Evolutionary conservation across 2,797 vertebrate genomes (phyloP), one percentile per base, ranked within the genome.

Genomic region (Crax fasciolata): DNA sequence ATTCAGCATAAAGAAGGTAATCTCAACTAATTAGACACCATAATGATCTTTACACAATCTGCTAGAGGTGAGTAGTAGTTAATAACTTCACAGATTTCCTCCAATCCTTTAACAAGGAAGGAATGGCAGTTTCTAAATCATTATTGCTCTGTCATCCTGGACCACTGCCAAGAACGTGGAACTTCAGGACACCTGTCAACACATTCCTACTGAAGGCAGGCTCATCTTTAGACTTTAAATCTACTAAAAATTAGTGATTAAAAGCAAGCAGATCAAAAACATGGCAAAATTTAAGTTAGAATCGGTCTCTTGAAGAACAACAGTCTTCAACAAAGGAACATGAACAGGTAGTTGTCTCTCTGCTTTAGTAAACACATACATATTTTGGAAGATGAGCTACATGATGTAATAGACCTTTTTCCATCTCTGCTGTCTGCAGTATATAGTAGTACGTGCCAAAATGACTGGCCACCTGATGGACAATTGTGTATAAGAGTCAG

Each of bases 141-240:
- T 96, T 97, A 97, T 90, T 98, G 94, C 95, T 97, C 96, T 95
- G 96, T 97, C 97, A 97, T 96, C 92, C 96, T 98, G 97, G 96
- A 94, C 89, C 61, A 90, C 5, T 89, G 97, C 97, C 98, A 98
- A 96, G 89, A 96, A 89, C 24, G 35, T 25, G 68, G 86, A 96
- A 96, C 93, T 97, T 97, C 74, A 94, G 94, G 95, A 97, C 97
- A 98, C 97, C 97, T 97, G 97, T 96, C 97, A 98, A 94, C 85
- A 94, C 85, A 81, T 70, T 70, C 92, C 81, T 91, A 67, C 95
- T 63, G 86, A 97, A 97, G 78, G 89, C 75, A 81, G 54, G 46
- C 73, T 93, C 6, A 0, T 68, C 67, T 85, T 94, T 77, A 2
- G 0, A n/a, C 41, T 81, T 81, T 72, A 92, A 54, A 80, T 16